These are phyloP conservation scores for Cylindroiulus punctatus DNA, from an alignment of 2,888 invertebrate genomes.

Conservation along the genomic window DNA sequence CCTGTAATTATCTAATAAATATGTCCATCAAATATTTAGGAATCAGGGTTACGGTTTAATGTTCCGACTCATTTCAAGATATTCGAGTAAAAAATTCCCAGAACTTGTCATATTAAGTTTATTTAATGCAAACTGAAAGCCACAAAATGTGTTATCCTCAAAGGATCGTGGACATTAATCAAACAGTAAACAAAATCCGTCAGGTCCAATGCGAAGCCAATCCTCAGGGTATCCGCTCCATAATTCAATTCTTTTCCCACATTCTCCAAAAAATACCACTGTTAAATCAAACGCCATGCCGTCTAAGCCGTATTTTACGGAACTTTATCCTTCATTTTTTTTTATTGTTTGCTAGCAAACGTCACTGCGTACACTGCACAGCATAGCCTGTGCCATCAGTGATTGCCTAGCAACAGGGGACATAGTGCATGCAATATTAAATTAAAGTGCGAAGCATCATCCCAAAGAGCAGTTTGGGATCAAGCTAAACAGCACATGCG, in stretches of 20 bases:
- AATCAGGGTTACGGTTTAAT: not conserved
- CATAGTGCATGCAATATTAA: constrained; percentile 8
- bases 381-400: not conserved
- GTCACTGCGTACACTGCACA: not conserved
- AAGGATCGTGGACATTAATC: not conserved
- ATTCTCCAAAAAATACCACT: not conserved
- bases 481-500: not conserved
- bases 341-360: not conserved
- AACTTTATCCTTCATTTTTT: not conserved
- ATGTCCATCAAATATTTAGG: too few relatives aligned
- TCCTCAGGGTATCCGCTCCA: not conserved
- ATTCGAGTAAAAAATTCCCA: not conserved
- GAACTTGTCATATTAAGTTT: not conserved
- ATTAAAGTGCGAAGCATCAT: not conserved
- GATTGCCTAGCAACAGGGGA: constrained; percentile 14
- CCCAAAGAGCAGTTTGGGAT: not conserved
- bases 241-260: not conserved
- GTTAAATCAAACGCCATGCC: constrained; percentile 6
- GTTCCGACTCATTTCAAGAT: not conserved
- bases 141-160: not conserved
- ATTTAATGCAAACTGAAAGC: not conserved
- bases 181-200: not conserved
- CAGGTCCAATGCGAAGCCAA: not conserved
- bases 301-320: not conserved
- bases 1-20: too few relatives aligned